Percentiles rank a stretch among this genome's conserved stretches.
Evolutionary conservation across 2,888 invertebrate genomes (phyloP).

Genomic region (Epinotia nisella): DNA sequence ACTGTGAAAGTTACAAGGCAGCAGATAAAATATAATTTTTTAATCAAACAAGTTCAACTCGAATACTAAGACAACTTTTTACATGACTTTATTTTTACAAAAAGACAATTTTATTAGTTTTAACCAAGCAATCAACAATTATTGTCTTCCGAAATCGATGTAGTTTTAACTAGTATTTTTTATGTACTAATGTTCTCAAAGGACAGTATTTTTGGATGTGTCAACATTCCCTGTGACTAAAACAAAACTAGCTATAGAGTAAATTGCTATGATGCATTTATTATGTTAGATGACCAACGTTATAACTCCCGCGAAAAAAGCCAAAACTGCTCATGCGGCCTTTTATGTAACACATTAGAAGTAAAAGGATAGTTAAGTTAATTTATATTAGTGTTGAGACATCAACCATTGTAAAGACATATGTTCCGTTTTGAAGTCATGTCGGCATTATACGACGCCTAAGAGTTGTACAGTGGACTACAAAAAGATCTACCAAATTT

Average conservation of each 20-base stretch:
- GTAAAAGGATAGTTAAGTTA: not conserved
- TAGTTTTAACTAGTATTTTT: not conserved
- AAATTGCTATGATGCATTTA: slow-evolving; percentile 9
- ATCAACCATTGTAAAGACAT: too few species aligned
- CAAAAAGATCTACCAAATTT: too few species aligned
- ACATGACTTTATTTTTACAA: too few species aligned
- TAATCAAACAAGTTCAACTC: too few species aligned
- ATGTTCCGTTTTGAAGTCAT: too few species aligned
- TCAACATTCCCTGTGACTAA: slow-evolving; percentile 13
- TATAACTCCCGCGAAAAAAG: not conserved
- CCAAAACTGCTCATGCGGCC: not conserved
- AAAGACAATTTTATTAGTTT: too few species aligned
- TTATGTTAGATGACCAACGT: not conserved
- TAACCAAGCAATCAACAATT: not conserved
- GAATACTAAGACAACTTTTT: too few species aligned
- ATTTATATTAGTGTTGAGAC: not conserved
- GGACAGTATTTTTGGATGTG: slow-evolving; percentile 9
- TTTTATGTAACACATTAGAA: not conserved
- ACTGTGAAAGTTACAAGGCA: too few species aligned
- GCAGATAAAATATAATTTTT: too few species aligned
- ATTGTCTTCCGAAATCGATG: not conserved
- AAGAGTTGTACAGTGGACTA: too few species aligned
- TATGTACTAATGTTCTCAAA: not conserved
- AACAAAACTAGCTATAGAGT: not conserved
- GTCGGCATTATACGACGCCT: too few species aligned